Base-by-base conservation (phyloP, 2,888 invertebrate genomes). In the Mycalesis mineus region DNA sequence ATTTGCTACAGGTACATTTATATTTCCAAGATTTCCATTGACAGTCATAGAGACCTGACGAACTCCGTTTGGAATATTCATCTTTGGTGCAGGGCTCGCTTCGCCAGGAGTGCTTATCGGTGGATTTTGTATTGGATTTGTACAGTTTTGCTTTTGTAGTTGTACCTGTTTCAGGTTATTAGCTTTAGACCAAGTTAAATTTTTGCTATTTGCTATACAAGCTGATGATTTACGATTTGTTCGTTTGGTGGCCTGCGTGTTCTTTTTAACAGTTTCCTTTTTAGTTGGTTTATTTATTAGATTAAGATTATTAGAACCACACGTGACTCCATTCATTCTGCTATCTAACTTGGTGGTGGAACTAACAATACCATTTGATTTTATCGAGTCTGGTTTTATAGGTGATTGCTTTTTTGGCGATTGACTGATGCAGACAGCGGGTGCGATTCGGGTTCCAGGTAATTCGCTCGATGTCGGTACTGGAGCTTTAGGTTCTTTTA, bases 121-220 rank as follows among this genome's bases (percentile, higher is more conserved):
- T 22, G 77, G 63, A 57, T 64, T 76, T 58, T 66, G 64, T 28
- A 72, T 68, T 28, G 77, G 65, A 62, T 84, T 87, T n/a, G 73
- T 67, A 68, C 85, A 85, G 60, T 80, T 87, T 72, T 87, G 85
- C 68, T 87, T 82, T 60, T 87, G 87, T 41, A 84, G 72, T 64
- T 87, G 87, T 49, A 84, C 76, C 73, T 86, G 87, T 69, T 89
- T 89, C 1, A 88, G 73, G 65, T 89, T 88, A 62, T 87, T 88
- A 40, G 85, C 88, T 72, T 86, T 89, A 13, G 88, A 88, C 88
- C 88, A 89, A 5, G 88, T 84, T 31, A 89, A 70, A 58, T 88
- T 88, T 73, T 88, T 88, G 69, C 80, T 88, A 65, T 88, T 89
- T 15, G 88, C 88, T 51, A 88, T 88, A 63, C 88, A 88, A 15